A percentile compares a stretch with the other conserved stretches of the same genome.
These are phyloP conservation scores for Drosophila merina DNA, from an alignment of 2,888 invertebrate species.

Conservation along the genomic window DNA sequence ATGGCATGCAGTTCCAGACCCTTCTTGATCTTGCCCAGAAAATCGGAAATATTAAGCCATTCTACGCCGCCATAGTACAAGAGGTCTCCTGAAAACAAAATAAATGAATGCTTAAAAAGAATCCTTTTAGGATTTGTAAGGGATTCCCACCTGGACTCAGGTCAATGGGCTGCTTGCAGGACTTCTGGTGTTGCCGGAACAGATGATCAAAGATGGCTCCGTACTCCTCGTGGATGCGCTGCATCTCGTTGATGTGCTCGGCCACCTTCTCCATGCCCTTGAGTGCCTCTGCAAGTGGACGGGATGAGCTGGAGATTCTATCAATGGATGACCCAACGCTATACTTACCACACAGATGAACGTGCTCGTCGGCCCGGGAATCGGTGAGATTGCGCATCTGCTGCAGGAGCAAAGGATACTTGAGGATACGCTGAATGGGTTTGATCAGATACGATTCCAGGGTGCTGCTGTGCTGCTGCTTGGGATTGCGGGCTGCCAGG, in stretches of 20 bases:
- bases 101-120: neutral
- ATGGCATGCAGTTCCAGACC: slow-evolving; percentile 97
- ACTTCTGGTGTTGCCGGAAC: slow-evolving; percentile 97
- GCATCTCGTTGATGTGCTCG: slow-evolving; percentile 99
- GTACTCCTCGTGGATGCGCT: slow-evolving; percentile 99
- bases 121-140: slow-evolving; percentile 13
- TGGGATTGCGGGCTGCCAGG: slow-evolving; percentile 96
- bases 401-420: slow-evolving; percentile 97
- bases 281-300: slow-evolving; percentile 90
- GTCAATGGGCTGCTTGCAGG: slow-evolving; percentile 97
- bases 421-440: slow-evolving; percentile 98
- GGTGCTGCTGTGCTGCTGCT: slow-evolving; percentile 98
- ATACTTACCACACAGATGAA: slow-evolving; percentile 93
- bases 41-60: slow-evolving; percentile 98
- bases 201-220: slow-evolving; percentile 99
- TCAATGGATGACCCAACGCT: neutral
- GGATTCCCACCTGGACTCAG: slow-evolving; percentile 90
- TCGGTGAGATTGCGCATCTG: slow-evolving; percentile 97
- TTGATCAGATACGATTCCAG: slow-evolving; percentile 99
- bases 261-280: slow-evolving; percentile 99
- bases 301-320: neutral
- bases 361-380: slow-evolving; percentile 95
- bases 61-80: slow-evolving; percentile 99
- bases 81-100: slow-evolving; percentile 90
- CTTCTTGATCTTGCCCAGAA: slow-evolving; percentile 98